Evolutionary conservation across 2,113 vertebrate genomes (phyloP).

Genomic region (Sturnus vulgaris): DNA sequence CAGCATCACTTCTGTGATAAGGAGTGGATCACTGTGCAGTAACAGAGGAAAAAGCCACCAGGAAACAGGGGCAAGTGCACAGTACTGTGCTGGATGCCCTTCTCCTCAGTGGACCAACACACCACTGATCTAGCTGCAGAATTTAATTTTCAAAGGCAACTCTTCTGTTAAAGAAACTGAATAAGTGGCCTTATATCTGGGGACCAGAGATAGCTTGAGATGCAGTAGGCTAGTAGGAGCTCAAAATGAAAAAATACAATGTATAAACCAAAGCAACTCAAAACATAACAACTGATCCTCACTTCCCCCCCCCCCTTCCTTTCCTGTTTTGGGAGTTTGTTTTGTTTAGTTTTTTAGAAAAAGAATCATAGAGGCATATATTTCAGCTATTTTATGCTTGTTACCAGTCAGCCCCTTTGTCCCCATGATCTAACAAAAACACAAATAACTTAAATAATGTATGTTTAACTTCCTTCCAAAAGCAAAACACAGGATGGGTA

Average conservation of each 20-base stretch:
- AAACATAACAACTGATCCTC: neutral
- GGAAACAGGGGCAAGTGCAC: neutral
- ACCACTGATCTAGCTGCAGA: neutral
- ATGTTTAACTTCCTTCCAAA: constrained; percentile 59
- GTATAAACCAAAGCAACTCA: neutral
- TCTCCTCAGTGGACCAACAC: neutral
- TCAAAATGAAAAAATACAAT: neutral
- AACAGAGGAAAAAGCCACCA: neutral
- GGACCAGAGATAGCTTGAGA: neutral
- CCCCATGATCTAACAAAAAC: neutral
- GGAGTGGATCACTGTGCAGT: neutral
- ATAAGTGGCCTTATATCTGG: neutral
- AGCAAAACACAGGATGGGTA: constrained; percentile 55
- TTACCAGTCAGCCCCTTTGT: constrained; percentile 7
- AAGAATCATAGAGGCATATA: neutral
- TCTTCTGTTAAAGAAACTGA: neutral
- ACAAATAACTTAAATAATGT: constrained; percentile 46
- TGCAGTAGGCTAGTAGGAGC: neutral
- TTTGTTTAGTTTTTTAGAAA: neutral
- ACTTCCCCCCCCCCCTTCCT: neutral
- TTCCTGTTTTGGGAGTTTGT: neutral
- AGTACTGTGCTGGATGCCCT: neutral
- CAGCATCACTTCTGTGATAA: neutral
- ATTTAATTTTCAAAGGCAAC: neutral
- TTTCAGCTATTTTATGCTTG: neutral